These are phyloP conservation scores for Schlechtendalia chinensis DNA, from an alignment of 1,140 invertebrate species.

Conservation along the genomic window DNA sequence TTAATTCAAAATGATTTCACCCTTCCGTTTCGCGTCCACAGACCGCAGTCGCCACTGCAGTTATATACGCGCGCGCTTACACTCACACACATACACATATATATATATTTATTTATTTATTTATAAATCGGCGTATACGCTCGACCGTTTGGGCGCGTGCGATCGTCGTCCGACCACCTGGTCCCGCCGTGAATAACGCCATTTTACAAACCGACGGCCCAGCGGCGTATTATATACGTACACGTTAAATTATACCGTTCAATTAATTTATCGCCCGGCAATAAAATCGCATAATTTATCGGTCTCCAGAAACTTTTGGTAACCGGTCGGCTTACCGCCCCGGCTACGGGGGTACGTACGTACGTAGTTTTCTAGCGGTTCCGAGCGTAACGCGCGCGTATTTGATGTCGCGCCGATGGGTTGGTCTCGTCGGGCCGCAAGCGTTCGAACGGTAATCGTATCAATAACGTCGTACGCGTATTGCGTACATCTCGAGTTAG, in stretches of 20 bases:
- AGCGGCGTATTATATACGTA: not conserved
- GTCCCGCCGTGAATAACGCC: slow-evolving; percentile 25
- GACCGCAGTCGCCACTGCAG: not conserved
- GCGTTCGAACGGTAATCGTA: not conserved
- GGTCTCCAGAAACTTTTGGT: slow-evolving; percentile 41
- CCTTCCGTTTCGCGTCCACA: not conserved
- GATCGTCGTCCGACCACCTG: slow-evolving; percentile 41
- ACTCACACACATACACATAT: not conserved
- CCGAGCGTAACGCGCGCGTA: not conserved
- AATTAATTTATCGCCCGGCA: slow-evolving; percentile 40
- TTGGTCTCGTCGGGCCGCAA: not conserved
- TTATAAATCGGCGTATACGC: slow-evolving; percentile 10
- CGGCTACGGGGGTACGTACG: not conserved
- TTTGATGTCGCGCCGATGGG: not conserved
- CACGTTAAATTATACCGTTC: slow-evolving; percentile 35
- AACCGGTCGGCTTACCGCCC: not conserved
- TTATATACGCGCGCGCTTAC: no score
- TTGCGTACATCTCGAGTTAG: no score
- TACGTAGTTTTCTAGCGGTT: no score
- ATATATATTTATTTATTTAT: no score
- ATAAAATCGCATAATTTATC: slow-evolving; percentile 48
- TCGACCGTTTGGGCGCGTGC: no score
- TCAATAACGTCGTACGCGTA: not conserved
- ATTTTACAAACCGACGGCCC: not conserved
- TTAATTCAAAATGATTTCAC: slow-evolving; percentile 33